These are phyloP conservation scores for Imbricaverruca yamaguchii DNA, from an alignment of 2,888 invertebrate species.

Conservation along the genomic window DNA sequence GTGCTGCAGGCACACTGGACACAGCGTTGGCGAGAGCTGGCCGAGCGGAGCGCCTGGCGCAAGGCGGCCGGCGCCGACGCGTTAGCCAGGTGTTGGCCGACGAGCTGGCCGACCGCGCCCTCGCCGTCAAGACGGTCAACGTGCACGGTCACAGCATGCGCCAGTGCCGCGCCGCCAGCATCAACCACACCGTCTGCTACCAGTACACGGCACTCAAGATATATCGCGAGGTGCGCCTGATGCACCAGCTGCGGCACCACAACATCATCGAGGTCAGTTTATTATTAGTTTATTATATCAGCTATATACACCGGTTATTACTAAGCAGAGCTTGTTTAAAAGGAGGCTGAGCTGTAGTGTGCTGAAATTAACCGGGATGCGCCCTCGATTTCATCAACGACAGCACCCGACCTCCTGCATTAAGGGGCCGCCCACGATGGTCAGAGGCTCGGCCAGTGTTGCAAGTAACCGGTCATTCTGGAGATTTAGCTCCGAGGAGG, in stretches of 20 bases:
- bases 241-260: constrained; percentile 24
- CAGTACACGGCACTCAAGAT: constrained; percentile 21
- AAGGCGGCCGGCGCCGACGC: neutral
- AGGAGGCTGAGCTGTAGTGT: no score
- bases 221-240: constrained; percentile 22
- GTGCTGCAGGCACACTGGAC: constrained; percentile 2
- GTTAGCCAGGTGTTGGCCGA: constrained; percentile 23
- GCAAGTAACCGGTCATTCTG: no score
- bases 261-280: constrained; percentile 23
- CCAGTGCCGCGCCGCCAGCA: constrained; percentile 18
- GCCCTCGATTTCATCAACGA: no score
- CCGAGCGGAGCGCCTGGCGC: neutral
- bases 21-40: constrained; percentile 10
- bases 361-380: no score
- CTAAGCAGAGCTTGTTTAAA: no score
- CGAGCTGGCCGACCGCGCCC: neutral
- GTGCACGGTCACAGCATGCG: constrained; percentile 22
- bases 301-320: no score
- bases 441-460: no score
- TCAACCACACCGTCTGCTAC: constrained; percentile 22
- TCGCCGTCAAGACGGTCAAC: constrained; percentile 27
- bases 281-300: no score
- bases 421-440: no score
- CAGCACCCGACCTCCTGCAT: no score
- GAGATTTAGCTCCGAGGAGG: no score